Conservation (phyloP, 2,797 vertebrate genomes). For the Lophius americanus region DNA sequence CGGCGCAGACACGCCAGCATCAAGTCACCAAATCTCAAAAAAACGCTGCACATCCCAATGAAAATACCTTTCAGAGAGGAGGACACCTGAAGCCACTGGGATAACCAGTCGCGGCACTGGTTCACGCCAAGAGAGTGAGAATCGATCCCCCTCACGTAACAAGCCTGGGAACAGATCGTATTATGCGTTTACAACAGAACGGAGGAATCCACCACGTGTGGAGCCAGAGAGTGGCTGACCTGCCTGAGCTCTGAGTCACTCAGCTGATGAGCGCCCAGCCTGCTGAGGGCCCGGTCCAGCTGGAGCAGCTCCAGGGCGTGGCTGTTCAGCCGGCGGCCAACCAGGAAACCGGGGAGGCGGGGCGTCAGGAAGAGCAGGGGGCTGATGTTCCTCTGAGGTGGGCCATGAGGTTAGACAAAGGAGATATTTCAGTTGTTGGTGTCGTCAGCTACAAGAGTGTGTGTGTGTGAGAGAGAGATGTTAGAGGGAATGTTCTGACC, state of each 20-base stretch:
- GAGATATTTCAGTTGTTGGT: neutral
- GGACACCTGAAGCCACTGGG: constrained; percentile 90
- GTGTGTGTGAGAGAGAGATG: neutral
- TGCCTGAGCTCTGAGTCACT: constrained; percentile 85
- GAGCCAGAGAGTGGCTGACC: constrained; percentile 69
- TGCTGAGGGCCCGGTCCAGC: constrained; percentile 87
- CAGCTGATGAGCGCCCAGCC: constrained; percentile 84
- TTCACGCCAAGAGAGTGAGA: constrained; percentile 67
- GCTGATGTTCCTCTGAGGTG: constrained; percentile 85
- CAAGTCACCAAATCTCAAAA: neutral
- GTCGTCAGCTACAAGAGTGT: neutral
- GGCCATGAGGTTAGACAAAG: constrained; percentile 7
- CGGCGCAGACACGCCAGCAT: neutral
- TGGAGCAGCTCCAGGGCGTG: constrained; percentile 86
- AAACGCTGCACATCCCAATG: neutral
- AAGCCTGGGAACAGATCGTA: constrained; percentile 83
- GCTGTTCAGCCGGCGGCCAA: constrained; percentile 82
- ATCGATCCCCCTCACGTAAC: constrained; percentile 89
- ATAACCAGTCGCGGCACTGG: constrained; percentile 87
- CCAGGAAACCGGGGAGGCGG: constrained; percentile 80
- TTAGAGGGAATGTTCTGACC: constrained; percentile 77
- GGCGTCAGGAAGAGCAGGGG: constrained; percentile 89
- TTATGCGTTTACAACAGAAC: neutral
- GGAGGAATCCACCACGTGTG: neutral
- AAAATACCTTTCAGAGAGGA: constrained; percentile 85